Evolutionary conservation across 1,140 invertebrate species (phyloP), one percentile per base, ranked within the genome.

Genomic region (Caenorhabditis brenneri): DNA sequence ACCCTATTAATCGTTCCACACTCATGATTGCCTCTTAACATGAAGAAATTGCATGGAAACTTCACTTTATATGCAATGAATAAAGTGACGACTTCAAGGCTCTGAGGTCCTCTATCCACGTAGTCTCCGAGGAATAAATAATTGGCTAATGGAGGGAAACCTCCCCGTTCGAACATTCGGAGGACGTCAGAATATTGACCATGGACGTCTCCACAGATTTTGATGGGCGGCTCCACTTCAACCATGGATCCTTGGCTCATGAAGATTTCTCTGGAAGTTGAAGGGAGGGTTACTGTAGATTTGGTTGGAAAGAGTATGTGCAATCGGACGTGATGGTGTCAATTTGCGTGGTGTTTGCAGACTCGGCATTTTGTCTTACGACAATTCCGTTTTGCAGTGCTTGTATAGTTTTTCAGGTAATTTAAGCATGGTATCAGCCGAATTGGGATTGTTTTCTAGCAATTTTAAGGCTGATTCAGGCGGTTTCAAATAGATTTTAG

Each of bases 61-160:
- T 93, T 93, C 83, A 93, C 93, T 90, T 93, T 93, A 89, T 93
- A 93, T 33, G 93, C 93, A 80, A 93, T 86, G 24, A 93, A 86
- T 9, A 93, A 89, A 89, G 92, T 93, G 82, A 93, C 93, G 19
- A 92, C 74, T 55, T 86, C 85, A 7, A 86, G 79, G 49, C 79
- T 86, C 85, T 86, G 85, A 7, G 36, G 79, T 53, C 85, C 85
- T 4, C 85, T 39, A 58, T 86, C 85, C 65, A 86, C 85, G 80
- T 86, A 86, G 46, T 86, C 85, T 6, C 85, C 85, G 1, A 86
- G 55, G 55, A 86, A 86, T 3, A 86, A 46, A 48, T 86, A 86
- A 46, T 86, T 86, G 39, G 46, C 53, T 27, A 79, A 55, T 29
- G 85, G 85, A 10, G 85, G 85, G 80, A 86, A 86, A 36, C 85